Conservation (phyloP, 2,888 invertebrate species). For the Nomada fabriciana region DNA sequence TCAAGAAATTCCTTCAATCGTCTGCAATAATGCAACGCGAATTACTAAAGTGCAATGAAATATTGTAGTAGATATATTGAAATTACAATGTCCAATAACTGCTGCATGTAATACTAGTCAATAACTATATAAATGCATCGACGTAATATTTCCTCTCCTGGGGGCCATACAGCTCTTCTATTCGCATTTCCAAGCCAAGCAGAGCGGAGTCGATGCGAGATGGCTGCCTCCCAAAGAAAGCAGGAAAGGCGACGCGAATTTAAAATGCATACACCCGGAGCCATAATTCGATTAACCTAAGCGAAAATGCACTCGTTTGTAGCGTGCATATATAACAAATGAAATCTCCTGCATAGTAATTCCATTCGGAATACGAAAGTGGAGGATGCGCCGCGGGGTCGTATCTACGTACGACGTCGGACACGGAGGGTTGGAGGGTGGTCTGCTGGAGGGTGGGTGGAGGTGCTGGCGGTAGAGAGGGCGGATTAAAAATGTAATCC, state of each 20-base stretch:
- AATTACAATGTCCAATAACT: not conserved
- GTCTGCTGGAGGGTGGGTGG: slow-evolving; percentile 64
- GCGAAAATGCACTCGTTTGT: slow-evolving; percentile 84
- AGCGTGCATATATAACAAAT: slow-evolving; percentile 82
- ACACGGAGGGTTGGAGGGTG: slow-evolving; percentile 65
- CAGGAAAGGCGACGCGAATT: slow-evolving; percentile 75
- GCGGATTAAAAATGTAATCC: slow-evolving; percentile 85
- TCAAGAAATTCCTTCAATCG: too few species aligned
- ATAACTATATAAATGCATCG: too few species aligned
- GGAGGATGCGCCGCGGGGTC: slow-evolving; percentile 80
- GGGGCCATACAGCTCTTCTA: too few species aligned
- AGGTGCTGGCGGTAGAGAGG: slow-evolving; percentile 75
- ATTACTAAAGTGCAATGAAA: not conserved
- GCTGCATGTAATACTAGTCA: not conserved
- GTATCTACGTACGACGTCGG: slow-evolving; percentile 74
- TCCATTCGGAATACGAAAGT: slow-evolving; percentile 84
- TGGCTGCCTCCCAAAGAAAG: slow-evolving; percentile 43
- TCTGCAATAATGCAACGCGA: not conserved
- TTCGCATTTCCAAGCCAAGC: not conserved
- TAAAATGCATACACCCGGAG: slow-evolving; percentile 80
- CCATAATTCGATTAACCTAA: slow-evolving; percentile 83
- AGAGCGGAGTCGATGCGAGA: slow-evolving; percentile 13
- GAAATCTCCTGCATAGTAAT: slow-evolving; percentile 84
- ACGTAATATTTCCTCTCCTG: too few species aligned
- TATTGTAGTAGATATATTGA: not conserved